Conservation (phyloP, 2,888 invertebrate species). For the Hirtodrosophila histrioides region DNA sequence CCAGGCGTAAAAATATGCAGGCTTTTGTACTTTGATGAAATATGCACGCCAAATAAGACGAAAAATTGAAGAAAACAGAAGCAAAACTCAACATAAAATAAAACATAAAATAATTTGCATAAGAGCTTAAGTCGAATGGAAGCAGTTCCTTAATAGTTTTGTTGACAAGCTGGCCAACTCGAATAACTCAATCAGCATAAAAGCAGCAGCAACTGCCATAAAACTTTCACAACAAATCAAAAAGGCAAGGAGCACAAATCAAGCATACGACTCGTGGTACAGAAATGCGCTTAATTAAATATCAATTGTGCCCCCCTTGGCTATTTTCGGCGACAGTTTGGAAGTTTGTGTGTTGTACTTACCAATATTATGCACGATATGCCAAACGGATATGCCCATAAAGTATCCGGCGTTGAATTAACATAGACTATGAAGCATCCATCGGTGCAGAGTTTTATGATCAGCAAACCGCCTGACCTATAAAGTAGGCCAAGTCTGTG, state of each 20-base stretch:
- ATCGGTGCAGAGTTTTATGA: conserved; percentile 86
- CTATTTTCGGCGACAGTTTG: background rate
- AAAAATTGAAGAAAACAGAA: conserved; percentile 18
- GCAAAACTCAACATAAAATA: background rate
- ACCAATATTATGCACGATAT: conserved; percentile 86
- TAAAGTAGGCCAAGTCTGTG: conserved; percentile 87
- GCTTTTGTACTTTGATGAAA: conserved; percentile 70
- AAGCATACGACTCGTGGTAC: conserved; percentile 32
- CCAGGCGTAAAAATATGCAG: conserved; percentile 71
- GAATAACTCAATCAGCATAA: conserved; percentile 45
- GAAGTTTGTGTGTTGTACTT: conserved; percentile 78
- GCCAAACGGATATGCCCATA: conserved; percentile 87
- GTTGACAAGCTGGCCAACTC: conserved; percentile 36
- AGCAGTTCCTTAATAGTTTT: conserved; percentile 57
- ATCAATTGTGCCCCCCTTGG: conserved; percentile 13
- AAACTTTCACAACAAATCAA: conserved; percentile 29
- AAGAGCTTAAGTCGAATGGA: conserved; percentile 16
- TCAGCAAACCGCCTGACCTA: conserved; percentile 87
- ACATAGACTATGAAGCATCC: conserved; percentile 88
- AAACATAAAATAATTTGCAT: conserved; percentile 55
- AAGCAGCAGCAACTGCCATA: conserved; percentile 25
- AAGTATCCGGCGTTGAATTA: conserved; percentile 86
- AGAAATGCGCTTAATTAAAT: conserved; percentile 33
- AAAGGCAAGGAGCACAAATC: conserved; percentile 21
- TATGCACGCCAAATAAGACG: conserved; percentile 57